Base-by-base conservation (phyloP, 1,140 invertebrate genomes). In the Psilanteris sp. region DNA sequence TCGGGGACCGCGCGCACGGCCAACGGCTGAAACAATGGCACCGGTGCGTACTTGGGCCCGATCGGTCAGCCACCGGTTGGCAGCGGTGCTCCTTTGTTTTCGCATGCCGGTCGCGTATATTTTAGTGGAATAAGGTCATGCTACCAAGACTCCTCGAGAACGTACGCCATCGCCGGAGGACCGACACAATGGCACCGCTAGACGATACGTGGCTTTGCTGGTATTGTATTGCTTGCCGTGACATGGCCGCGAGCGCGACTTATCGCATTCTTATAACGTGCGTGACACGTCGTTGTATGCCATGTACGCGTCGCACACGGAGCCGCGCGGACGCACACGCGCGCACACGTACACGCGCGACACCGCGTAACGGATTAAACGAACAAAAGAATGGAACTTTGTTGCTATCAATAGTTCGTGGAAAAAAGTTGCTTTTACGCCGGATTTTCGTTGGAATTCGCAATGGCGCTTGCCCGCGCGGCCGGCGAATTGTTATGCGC, bases 231-330 rank as follows among this genome's bases (percentile, higher is more conserved):
- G 72, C 67, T 44, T 72, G 52, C 24, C 71, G 74, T 78, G 79
- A 81, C 77, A 82, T 70, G 71, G 62, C 76, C 62, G 71, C 80
- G 66, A 77, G 70, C 79, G 77, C 78, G 78, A 81, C 81, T 83
- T 83, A 82, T 85, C 83, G 83, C 84, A 85, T 86, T 83, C 84
- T 84, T 84, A 81, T 80, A 81, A 82, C 78, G 80, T 80, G 78
- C 83, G 82, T 83, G 82, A 83, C 84, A 79, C 79, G 68, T 75
- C 57, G 66, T 68, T 76, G 61, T 70, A 68, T 75, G 61, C 67
- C 54, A 15, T 52, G 73, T 77, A 67, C 66, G 59, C 62, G 50
- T 59, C 55, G 41, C 61, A 55, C 54, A 59, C 54, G 20, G 2
- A 20, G 18, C 5, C 18, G 2, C 5, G 2, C 2, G 5, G 18